A percentile compares a stretch with the other conserved stretches of the same genome.
Conservation (phyloP, 2,888 invertebrate genomes). For the Pherbina coryleti region DNA sequence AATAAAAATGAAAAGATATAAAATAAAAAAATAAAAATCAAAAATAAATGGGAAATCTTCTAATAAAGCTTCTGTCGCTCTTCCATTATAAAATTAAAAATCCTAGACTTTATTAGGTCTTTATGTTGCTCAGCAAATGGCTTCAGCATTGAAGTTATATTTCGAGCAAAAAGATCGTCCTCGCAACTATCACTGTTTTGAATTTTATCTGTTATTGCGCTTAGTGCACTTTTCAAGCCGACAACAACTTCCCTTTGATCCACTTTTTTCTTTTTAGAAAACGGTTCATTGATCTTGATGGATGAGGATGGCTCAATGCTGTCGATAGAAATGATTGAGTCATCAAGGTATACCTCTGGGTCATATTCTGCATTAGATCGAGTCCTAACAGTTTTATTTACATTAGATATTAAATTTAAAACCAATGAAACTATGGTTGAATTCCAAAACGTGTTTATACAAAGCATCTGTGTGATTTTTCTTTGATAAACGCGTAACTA, state of each 20-base stretch:
- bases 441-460: too few species aligned
- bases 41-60: too few species aligned
- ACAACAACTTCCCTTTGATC: background rate
- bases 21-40: too few species aligned
- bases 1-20: background rate
- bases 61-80: background rate
- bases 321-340: background rate
- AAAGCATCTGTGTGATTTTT: too few species aligned
- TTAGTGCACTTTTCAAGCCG: background rate
- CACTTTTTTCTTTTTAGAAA: background rate
- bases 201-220: background rate
- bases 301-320: background rate
- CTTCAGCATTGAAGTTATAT: background rate
- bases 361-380: background rate
- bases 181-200: background rate
- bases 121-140: background rate
- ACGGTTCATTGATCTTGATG: background rate
- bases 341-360: background rate
- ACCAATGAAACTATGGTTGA: too few species aligned
- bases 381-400: background rate
- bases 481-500: too few species aligned
- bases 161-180: background rate
- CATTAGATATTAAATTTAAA: too few species aligned
- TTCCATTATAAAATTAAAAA: background rate
- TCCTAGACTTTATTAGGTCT: background rate